Percentiles rank a stretch among this genome's conserved stretches.
phyloP scores from a whole-genome alignment of 2,113 vertebrate species.

The Melanerpes aurifrons region DNA sequence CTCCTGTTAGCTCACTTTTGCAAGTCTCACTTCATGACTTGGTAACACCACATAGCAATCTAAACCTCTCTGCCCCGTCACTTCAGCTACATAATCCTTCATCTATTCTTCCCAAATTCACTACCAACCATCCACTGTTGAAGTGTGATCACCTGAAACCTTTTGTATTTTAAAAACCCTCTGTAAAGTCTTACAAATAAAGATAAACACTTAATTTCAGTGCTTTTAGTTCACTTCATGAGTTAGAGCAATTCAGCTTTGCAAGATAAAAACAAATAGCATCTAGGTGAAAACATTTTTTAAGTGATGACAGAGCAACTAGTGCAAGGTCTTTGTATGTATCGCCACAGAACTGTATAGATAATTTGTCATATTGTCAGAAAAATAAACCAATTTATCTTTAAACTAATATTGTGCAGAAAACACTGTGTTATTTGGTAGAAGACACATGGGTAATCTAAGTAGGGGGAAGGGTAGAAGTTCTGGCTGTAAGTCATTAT shows the following conservation, averaged over 20 bases:
- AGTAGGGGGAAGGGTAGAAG: not conserved
- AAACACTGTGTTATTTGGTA: not conserved
- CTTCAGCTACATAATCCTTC: not conserved
- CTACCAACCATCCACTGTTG: no score
- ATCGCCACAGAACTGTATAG: not conserved
- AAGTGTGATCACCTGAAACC: not conserved
- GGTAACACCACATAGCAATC: not conserved
- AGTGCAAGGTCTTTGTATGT: not conserved
- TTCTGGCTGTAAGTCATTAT: constrained; percentile 3
- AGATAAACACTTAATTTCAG: not conserved
- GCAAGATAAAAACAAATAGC: not conserved
- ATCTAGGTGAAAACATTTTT: not conserved
- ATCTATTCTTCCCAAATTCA: not conserved
- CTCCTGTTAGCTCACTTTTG: not conserved
- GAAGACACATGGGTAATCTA: not conserved
- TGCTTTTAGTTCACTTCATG: not conserved
- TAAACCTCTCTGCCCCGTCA: not conserved
- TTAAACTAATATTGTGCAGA: not conserved
- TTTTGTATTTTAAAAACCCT: not conserved
- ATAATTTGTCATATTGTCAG: not conserved
- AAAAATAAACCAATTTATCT: not conserved
- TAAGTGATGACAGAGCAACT: not conserved
- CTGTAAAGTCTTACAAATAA: not conserved
- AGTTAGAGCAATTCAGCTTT: not conserved
- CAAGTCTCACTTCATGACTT: not conserved